Base-by-base conservation (phyloP, 2,888 invertebrate genomes). In the Apantesis nais region DNA sequence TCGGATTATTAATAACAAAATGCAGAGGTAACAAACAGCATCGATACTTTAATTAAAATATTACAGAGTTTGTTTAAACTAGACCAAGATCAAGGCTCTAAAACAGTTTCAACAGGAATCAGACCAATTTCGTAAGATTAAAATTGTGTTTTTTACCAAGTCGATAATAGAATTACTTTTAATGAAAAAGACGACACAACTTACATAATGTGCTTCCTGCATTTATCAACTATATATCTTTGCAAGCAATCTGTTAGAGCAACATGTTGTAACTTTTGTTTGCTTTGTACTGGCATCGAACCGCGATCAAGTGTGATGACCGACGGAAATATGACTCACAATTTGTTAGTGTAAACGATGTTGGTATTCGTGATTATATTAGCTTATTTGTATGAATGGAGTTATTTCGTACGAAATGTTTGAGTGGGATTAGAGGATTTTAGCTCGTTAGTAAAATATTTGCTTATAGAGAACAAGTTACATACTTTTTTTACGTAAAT, bases 261-360 rank as follows among this genome's bases (percentile, higher is more conserved):
- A 85, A 84, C 80, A 83, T 76, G 82, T 85, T 84, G 79, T 77
- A 72, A 71, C 68, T 76, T 79, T 78, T 78, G 82, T 79, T 85
- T 82, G 77, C 78, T 80, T 79, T 78, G 76, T 73, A 71, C 67
- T 72, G 67, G 68, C 67, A 78, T 73, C 74, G 74, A 73, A 68
- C 67, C 71, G 62, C 71, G 77, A 83, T 83, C 81, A 79, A 80
- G 77, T 76, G 74, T 74, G 78, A 81, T 85, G 81, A 84, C 80
- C 74, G 73, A 25, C 75, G 77, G 68, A 73, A 74, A 82, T 78
- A 81, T 77, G 67, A 72, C 70, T 74, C 77, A 80, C 80, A 82
- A 82, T 82, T 73, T 78, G 80, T 76, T 72, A 37, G 67, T 72
- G 64, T 69, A 67, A 63, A 63, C 68, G 64, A 68, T 68, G 65